A percentile compares a stretch with the other conserved stretches of the same genome.
Conservation (phyloP, 2,113 vertebrate species). For the Poecile atricapillus region DNA sequence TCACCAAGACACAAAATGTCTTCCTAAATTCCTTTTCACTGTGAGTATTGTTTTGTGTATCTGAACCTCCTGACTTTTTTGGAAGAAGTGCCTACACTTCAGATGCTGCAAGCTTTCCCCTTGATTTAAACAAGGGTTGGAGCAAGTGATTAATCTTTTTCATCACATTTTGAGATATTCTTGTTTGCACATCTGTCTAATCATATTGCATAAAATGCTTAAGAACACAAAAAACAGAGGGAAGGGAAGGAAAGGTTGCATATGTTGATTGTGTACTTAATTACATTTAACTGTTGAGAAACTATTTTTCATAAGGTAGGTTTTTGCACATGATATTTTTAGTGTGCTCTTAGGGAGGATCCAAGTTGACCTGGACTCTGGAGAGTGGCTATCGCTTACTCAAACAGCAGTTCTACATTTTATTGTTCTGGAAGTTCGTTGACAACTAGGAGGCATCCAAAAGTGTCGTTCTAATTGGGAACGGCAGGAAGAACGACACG, state of each 20-base stretch:
- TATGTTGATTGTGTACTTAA: not conserved
- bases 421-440: not conserved
- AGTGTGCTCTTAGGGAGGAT: not conserved
- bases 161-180: not conserved
- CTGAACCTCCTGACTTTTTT: not conserved
- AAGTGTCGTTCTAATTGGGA: no score
- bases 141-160: constrained; percentile 18
- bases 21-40: not conserved
- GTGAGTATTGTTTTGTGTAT: not conserved
- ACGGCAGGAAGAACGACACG: no score
- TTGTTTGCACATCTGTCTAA: constrained; percentile 41
- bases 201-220: constrained; percentile 21
- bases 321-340: not conserved
- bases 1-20: not conserved
- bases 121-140: not conserved
- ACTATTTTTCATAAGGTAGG: not conserved
- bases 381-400: not conserved
- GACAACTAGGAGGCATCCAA: not conserved
- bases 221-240: not conserved
- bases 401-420: not conserved
- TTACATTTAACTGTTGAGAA: not conserved
- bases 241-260: not conserved
- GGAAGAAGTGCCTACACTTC: not conserved
- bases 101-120: not conserved
- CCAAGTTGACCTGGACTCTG: not conserved